A percentile compares a stretch with the other conserved stretches of the same genome.
Conservation (phyloP, 2,888 invertebrate species). For the Dynastes maya region DNA sequence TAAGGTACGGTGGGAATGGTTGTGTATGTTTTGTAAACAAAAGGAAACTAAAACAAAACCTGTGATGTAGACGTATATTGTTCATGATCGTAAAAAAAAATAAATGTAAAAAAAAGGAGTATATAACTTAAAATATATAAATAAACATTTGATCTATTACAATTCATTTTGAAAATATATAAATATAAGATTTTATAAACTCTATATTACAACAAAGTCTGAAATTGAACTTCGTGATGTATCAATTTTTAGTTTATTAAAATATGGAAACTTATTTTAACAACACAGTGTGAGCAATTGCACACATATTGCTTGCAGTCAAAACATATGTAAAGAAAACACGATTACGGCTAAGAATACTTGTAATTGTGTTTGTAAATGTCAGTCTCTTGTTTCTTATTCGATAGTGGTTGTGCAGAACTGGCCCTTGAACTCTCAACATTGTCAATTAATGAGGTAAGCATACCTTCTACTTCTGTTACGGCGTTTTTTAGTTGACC, state of each 20-base stretch:
- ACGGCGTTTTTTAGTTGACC: conserved; percentile 79
- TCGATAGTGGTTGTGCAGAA: conserved; percentile 41
- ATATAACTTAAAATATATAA: conserved; percentile 8
- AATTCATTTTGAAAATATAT: conserved; percentile 1
- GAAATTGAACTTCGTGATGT: neutral
- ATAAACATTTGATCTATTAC: conserved; percentile 5
- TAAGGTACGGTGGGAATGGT: neutral
- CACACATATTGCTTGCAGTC: neutral
- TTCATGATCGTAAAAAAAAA: neutral
- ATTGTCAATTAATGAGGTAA: conserved; percentile 79
- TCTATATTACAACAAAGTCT: conserved; percentile 7
- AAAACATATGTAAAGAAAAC: neutral
- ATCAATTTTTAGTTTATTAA: no score
- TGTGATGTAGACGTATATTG: conserved; percentile 10
- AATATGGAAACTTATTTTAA: no score
- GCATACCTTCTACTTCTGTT: conserved; percentile 80
- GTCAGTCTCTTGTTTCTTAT: conserved; percentile 36
- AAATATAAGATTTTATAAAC: neutral
- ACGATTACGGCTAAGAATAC: conserved; percentile 13
- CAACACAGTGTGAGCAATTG: neutral
- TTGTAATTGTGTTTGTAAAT: conserved; percentile 40
- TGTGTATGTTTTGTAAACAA: neutral
- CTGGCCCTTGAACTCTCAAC: conserved; percentile 72
- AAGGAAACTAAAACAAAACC: neutral
- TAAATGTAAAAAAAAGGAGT: neutral